A percentile compares a stretch with the other conserved stretches of the same genome.
These are phyloP conservation scores for Caenorhabditis japonica DNA, from an alignment of 2,888 invertebrate genomes.

Conservation along the genomic window DNA sequence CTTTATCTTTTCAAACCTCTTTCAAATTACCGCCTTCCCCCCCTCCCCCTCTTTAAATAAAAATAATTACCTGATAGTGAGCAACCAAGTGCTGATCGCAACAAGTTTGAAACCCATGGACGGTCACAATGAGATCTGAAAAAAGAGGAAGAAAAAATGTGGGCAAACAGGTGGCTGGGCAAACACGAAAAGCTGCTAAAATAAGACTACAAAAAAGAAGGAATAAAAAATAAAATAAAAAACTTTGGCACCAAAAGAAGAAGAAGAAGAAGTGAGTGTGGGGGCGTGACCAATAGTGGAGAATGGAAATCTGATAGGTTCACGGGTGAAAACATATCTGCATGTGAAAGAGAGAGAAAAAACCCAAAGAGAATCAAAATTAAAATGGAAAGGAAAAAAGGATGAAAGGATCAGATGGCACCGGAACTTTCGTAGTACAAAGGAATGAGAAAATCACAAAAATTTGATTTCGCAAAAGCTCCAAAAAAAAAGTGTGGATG, in stretches of 20 bases:
- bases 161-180: constrained; percentile 20
- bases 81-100: constrained; percentile 41
- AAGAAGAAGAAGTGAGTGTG: constrained; percentile 21
- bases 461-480: constrained; percentile 1
- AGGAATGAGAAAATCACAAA: constrained; percentile 3
- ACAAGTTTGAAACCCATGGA: constrained; percentile 50
- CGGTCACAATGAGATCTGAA: constrained; percentile 30
- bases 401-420: constrained; percentile 35
- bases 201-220: constrained; percentile 6
- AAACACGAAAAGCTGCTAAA: constrained; percentile 40
- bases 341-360: constrained; percentile 42
- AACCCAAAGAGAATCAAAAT: constrained; percentile 19
- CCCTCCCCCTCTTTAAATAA: no score
- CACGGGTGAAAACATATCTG: constrained; percentile 34
- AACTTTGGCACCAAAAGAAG: constrained; percentile 16
- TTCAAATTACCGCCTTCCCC: no score
- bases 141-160: constrained; percentile 17
- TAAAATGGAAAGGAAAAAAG: constrained; percentile 8
- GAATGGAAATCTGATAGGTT: constrained; percentile 24
- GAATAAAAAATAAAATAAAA: constrained; percentile 14
- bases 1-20: no score
- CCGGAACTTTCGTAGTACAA: constrained; percentile 27
- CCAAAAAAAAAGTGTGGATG: constrained; percentile 41
- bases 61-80: constrained; percentile 30
- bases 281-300: constrained; percentile 28